A percentile compares a stretch with the other conserved stretches of the same genome.
Conservation (phyloP, 2,888 invertebrate species). For the Labia minor region DNA sequence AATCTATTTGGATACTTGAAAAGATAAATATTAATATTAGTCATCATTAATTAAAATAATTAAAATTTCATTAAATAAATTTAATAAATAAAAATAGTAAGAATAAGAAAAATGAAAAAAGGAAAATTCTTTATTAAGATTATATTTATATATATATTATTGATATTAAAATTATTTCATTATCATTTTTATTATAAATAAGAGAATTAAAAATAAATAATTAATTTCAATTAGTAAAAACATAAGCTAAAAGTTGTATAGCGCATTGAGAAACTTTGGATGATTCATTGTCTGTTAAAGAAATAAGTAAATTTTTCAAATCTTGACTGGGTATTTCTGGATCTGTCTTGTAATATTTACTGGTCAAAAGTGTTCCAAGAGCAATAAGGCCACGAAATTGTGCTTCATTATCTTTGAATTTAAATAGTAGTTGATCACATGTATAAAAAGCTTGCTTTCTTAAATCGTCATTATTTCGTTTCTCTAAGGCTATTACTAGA, state of each 20-base stretch:
- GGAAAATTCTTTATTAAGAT: too few relatives aligned
- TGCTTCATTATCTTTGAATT: constrained; percentile 57
- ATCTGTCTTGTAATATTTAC: constrained; percentile 16
- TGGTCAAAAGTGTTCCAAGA: constrained; percentile 54
- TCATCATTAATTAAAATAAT: too few relatives aligned
- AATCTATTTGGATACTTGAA: too few relatives aligned
- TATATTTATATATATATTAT: too few relatives aligned
- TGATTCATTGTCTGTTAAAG: background rate
- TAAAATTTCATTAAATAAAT: too few relatives aligned
- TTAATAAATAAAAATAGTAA: too few relatives aligned
- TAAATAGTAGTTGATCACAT: constrained; percentile 43
- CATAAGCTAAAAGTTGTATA: constrained; percentile 22
- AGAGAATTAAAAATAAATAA: too few relatives aligned
- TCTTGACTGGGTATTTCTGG: background rate
- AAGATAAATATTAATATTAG: too few relatives aligned
- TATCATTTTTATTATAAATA: too few relatives aligned
- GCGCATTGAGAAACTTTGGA: constrained; percentile 24
- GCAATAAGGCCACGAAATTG: constrained; percentile 65
- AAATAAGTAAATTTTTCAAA: background rate
- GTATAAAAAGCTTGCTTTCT: constrained; percentile 43
- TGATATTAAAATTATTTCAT: too few relatives aligned
- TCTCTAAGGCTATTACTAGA: constrained; percentile 51
- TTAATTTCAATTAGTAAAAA: too few relatives aligned
- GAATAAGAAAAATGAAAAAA: too few relatives aligned
- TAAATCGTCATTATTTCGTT: constrained; percentile 42